A percentile compares a stretch with the other conserved stretches of the same genome.
Conservation (phyloP, 2,888 invertebrate genomes). For the Cosmia trapezina region DNA sequence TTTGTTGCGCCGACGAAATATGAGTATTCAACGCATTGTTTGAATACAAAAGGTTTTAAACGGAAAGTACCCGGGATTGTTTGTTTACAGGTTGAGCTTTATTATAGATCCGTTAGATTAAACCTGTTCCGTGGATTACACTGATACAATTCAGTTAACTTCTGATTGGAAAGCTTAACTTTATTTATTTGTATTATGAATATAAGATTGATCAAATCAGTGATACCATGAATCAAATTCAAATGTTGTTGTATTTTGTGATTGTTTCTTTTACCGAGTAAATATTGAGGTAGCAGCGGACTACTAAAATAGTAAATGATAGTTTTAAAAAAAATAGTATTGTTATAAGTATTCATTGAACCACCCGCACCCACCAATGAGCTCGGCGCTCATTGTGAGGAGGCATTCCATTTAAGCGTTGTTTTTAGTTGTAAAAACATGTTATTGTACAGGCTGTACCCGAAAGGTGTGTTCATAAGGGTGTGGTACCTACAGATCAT, state of each 20-base stretch:
- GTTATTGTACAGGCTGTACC: neutral
- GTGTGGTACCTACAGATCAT: no score
- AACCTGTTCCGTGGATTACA: neutral
- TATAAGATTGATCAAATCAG: neutral
- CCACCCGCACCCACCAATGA: no score
- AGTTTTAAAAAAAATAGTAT: no score
- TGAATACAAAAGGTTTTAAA: slow-evolving; percentile 26
- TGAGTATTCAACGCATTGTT: slow-evolving; percentile 24
- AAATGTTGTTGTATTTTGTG: slow-evolving; percentile 8
- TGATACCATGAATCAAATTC: neutral
- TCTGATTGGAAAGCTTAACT: slow-evolving; percentile 31
- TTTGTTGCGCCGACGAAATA: slow-evolving; percentile 19
- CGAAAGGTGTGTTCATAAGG: no score
- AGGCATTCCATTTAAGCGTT: no score
- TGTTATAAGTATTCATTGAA: no score
- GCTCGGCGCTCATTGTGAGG: no score
- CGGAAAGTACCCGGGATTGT: neutral
- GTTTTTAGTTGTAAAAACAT: neutral
- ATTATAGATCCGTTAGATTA: neutral
- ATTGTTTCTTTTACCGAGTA: slow-evolving; percentile 14
- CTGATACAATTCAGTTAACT: slow-evolving; percentile 13
- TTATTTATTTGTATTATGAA: slow-evolving; percentile 10
- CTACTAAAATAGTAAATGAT: slow-evolving; percentile 1
- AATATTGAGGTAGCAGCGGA: neutral
- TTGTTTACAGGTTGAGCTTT: slow-evolving; percentile 15